Percentiles rank a stretch among this genome's conserved stretches.
Conservation (phyloP, 2,888 invertebrate genomes). For the Erebia ligea region DNA sequence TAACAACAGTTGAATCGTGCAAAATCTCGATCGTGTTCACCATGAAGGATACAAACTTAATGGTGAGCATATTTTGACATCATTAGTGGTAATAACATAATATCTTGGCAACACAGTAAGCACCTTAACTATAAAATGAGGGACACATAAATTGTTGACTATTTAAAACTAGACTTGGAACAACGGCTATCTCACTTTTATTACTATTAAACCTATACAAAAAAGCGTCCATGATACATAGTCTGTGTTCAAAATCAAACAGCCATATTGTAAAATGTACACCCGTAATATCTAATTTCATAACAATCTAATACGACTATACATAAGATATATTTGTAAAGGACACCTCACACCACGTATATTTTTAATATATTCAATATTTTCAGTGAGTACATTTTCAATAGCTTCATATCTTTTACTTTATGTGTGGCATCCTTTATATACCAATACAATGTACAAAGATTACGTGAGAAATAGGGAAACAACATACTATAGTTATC, state of each 20-base stretch:
- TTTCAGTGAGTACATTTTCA: slow-evolving; percentile 4
- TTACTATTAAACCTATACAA: slow-evolving; percentile 16
- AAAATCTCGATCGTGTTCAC: not conserved
- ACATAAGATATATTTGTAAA: slow-evolving; percentile 42
- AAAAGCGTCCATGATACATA: slow-evolving; percentile 5
- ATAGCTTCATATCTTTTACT: slow-evolving; percentile 4
- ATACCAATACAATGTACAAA: slow-evolving; percentile 28
- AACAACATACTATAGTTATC: slow-evolving; percentile 31
- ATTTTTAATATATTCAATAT: slow-evolving; percentile 23
- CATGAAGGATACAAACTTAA: not conserved
- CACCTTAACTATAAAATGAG: slow-evolving; percentile 54
- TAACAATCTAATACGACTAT: slow-evolving; percentile 71
- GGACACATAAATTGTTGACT: not conserved
- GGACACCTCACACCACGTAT: slow-evolving; percentile 35
- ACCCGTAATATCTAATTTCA: slow-evolving; percentile 66
- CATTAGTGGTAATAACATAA: slow-evolving; percentile 39
- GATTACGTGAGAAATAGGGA: slow-evolving; percentile 35
- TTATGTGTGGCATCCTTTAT: slow-evolving; percentile 21
- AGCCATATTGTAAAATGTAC: slow-evolving; percentile 64
- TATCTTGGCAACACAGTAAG: slow-evolving; percentile 47
- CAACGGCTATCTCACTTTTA: slow-evolving; percentile 12
- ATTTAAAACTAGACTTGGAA: slow-evolving; percentile 15
- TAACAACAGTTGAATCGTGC: slow-evolving; percentile 19
- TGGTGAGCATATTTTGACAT: slow-evolving; percentile 29
- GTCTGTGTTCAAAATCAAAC: slow-evolving; percentile 41